Conservation (phyloP, 2,797 vertebrate species). For the Mareca penelope region DNA sequence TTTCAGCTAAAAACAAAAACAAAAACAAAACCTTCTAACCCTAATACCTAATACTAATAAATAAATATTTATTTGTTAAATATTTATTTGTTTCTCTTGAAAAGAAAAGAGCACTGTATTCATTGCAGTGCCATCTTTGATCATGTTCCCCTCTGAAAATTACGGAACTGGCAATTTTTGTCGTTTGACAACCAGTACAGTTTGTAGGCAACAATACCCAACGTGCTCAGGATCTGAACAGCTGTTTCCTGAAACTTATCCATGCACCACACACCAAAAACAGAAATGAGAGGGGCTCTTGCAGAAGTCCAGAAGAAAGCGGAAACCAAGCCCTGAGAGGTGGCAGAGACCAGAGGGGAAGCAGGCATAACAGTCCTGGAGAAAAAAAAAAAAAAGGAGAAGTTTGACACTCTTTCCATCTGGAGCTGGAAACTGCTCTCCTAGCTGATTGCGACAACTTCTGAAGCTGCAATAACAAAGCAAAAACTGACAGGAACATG, state of each 20-base stretch:
- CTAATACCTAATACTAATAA: neutral
- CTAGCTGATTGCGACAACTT: neutral
- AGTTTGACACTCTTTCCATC: neutral
- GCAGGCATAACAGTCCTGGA: neutral
- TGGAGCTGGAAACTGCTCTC: constrained; percentile 14
- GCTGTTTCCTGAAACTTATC: constrained; percentile 13
- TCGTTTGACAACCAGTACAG: neutral
- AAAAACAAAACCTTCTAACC: neutral
- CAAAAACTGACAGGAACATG: neutral
- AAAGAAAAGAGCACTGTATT: neutral
- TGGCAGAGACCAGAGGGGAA: neutral
- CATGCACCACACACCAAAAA: neutral
- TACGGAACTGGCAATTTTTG: neutral
- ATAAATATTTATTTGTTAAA: neutral
- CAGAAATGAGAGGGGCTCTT: neutral
- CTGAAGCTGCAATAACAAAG: constrained; percentile 26
- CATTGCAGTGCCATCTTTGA: neutral
- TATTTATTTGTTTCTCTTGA: neutral
- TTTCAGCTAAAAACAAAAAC: neutral
- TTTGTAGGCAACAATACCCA: neutral
- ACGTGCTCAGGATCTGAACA: constrained; percentile 11
- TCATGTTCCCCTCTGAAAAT: neutral
- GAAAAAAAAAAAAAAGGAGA: constrained; percentile 24
- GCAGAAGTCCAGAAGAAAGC: neutral
- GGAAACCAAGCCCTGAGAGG: neutral